Base-by-base conservation (phyloP, 2,888 invertebrate species). In the Tetragonula carbonaria region DNA sequence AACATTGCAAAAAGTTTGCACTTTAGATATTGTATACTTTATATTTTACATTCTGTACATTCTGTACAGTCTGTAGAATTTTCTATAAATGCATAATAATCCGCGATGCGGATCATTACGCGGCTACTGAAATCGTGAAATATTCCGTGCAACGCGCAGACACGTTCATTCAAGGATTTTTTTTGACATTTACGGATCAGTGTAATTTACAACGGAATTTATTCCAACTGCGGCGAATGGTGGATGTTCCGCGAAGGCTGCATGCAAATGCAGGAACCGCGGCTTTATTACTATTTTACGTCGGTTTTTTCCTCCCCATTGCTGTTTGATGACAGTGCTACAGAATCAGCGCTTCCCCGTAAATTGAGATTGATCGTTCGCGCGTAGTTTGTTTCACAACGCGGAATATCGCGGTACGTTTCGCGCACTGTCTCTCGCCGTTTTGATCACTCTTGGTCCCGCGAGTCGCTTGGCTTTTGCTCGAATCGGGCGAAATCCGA, bases 281-380 rank as follows among this genome's bases (percentile, higher is more conserved):
- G 14, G 3, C 50, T 28, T 5, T n/a, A 23, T 59, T 33, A 33
- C 33, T 18, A 33, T n/a, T n/a, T 59, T 21, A 14, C 33, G 68
- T 4, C 16, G 50, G 21, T 18, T 76, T 45, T 21, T 53, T 28
- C 28, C 28, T 28, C 28, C 55, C 45, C 50, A 18, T 74, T 28
- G 16, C 21, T 65, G 38, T 74, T 33, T 59, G 65, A n/a, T 65
- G 21, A 21, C 8, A 18, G 68, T 21, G 16, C 21, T 21, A 21
- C 21, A 51, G 66, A 59, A 66, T 45, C 23, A 62, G 66, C 28
- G 33, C 71, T 82, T 71, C 67, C 50, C 45, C 53, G 50, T 74
- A 88, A 88, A 88, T 88, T 88, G 88, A 86, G 87, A 88, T 87
- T 84, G 88, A 88, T 88, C 77, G 78, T 75, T 75, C 55, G 51